Evolutionary conservation across 2,888 invertebrate species (phyloP).

Genomic region (Cerastoderma edule): DNA sequence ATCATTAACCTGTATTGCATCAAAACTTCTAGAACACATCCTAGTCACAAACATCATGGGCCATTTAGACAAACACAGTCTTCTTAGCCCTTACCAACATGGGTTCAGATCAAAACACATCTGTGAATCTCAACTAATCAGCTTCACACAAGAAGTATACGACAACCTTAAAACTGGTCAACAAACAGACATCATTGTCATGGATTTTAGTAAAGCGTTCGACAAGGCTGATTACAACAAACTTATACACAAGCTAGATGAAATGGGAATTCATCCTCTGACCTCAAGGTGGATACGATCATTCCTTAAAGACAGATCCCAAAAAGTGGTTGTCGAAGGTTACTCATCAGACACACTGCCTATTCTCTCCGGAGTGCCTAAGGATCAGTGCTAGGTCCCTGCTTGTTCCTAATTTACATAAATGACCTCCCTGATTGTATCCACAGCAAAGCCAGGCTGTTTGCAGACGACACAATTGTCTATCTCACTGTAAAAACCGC

Average conservation of each 20-base stretch:
- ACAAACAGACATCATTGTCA: slow-evolving; percentile 39
- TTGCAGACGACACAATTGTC: slow-evolving; percentile 26
- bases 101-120: slow-evolving; percentile 37
- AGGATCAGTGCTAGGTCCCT: slow-evolving; percentile 30
- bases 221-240: slow-evolving; percentile 26
- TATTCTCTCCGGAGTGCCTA: slow-evolving; percentile 26
- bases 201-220: slow-evolving; percentile 38
- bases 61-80: slow-evolving; percentile 22
- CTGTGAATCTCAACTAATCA: slow-evolving; percentile 39
- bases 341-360: slow-evolving; percentile 8
- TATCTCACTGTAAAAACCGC: slow-evolving; percentile 9
- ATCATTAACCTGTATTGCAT: slow-evolving; percentile 37
- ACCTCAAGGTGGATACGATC: slow-evolving; percentile 23
- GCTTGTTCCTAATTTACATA: slow-evolving; percentile 29
- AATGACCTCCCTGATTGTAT: slow-evolving; percentile 31
- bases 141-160: slow-evolving; percentile 34
- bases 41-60: slow-evolving; percentile 33
- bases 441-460: slow-evolving; percentile 7
- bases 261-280: slow-evolving; percentile 16
- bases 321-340: slow-evolving; percentile 28
- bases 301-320: slow-evolving; percentile 29
- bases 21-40: slow-evolving; percentile 43
- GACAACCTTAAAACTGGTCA: slow-evolving; percentile 31
- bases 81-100: slow-evolving; percentile 27
- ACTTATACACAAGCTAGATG: slow-evolving; percentile 31